Percentiles rank a stretch among this genome's conserved stretches.
phyloP scores from a whole-genome alignment of 2,888 invertebrate genomes.

The Villa cingulata region DNA sequence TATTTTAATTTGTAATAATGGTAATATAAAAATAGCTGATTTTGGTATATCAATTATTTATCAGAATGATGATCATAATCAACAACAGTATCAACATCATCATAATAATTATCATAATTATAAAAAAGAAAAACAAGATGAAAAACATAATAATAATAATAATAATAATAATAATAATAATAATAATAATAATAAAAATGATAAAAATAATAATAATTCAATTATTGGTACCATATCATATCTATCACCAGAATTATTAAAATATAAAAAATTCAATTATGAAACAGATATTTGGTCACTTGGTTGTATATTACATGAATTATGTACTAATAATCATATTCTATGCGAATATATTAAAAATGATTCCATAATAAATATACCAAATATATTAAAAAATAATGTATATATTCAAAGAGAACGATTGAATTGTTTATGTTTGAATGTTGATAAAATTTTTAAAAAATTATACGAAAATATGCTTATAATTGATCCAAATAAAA shows the following conservation, averaged over 20 bases:
- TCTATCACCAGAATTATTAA: conserved; percentile 57
- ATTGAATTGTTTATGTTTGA: not conserved
- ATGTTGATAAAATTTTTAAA: not conserved
- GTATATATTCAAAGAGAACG: no score
- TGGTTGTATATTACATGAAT: conserved; percentile 56
- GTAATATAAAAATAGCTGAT: conserved; percentile 58
- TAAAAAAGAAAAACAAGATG: conserved; percentile 5
- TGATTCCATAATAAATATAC: not conserved
- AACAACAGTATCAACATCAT: no score
- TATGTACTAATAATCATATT: conserved; percentile 27
- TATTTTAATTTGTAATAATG: conserved; percentile 49
- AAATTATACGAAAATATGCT: conserved; percentile 25
- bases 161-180: not conserved
- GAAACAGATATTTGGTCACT: conserved; percentile 62
- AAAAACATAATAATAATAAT: not conserved
- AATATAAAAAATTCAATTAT: conserved; percentile 51
- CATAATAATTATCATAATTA: not conserved
- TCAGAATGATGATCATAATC: conserved; percentile 15
- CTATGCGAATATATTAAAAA: not conserved
- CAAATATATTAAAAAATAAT: not conserved
- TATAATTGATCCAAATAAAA: conserved; percentile 20
- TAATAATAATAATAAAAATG: not conserved
- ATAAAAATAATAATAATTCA: conserved; percentile 3
- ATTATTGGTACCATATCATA: conserved; percentile 59
- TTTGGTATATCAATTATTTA: conserved; percentile 42